Evolutionary conservation across 2,888 invertebrate genomes (phyloP), one percentile per base, ranked within the genome.

Genomic region (Lasioglossum leucozonium): DNA sequence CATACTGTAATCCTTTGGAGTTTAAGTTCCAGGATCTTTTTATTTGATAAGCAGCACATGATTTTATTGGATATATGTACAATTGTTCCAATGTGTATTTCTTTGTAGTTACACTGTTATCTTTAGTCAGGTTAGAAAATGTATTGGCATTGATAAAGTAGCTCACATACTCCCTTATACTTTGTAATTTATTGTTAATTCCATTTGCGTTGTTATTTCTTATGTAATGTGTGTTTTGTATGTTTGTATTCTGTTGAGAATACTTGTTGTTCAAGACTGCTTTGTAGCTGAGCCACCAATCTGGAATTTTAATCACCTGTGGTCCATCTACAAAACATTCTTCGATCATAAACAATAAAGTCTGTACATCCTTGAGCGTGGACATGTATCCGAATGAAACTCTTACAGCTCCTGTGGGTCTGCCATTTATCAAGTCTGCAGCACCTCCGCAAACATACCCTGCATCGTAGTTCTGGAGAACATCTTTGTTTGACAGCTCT

Each of bases 321-420:
- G 96, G 95, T 74, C 95, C 95, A 85, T 95, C 95, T 6, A 97
- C 94, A 93, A 99, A 99, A 93, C 98, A 98, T 79, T 96, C 95
- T 74, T 95, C 96, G 77, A 99, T 96, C 97, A 99, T 97, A 72
- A 95, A 90, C 13, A 99, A 94, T 34, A 99, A 95, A 88, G 95
- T 96, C 82, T 97, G 96, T 0, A 97, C 97, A 94, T 99, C 98
- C 77, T 96, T 93, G 82, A 96, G 95, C 0, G 96, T 97, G 16
- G 98, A 98, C 96, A 98, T 98, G 92, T 98, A 98, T 30, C 99
- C 99, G 94, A 99, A 98, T 0, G 99, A 99, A 5, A 98, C 96
- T 92, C 99, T 96, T 18, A 99, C 96, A 2, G 99, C 98, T 13
- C 99, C 99, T 0, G 99, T 99, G 0, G 99, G 99, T 89, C 95